Conservation (phyloP, 2,888 invertebrate species). For the Podabrus alpinus region DNA sequence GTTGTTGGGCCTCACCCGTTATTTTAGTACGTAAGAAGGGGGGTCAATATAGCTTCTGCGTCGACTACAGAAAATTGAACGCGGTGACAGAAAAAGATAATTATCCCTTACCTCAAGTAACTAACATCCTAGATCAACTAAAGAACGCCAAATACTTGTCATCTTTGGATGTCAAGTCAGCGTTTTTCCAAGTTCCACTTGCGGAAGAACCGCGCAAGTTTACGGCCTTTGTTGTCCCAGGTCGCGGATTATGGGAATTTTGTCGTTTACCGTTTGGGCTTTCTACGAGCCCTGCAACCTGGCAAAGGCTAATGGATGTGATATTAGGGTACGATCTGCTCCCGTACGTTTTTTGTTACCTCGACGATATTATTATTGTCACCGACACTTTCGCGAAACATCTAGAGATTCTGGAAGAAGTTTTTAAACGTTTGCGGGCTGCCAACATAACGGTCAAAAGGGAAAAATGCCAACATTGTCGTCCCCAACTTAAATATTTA, state of each 20-base stretch:
- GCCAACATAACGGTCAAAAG: constrained; percentile 34
- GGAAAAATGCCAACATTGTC: too few species aligned
- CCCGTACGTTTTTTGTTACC: constrained; percentile 31
- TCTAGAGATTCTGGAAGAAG: constrained; percentile 28
- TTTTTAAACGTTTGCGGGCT: constrained; percentile 20
- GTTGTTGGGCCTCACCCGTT: constrained; percentile 17
- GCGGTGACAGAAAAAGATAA: constrained; percentile 20
- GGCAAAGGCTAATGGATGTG: constrained; percentile 38
- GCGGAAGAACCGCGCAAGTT: constrained; percentile 11
- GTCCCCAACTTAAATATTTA: too few species aligned
- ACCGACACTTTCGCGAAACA: constrained; percentile 23
- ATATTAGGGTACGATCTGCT: constrained; percentile 39
- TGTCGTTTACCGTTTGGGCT: constrained; percentile 41
- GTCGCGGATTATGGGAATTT: constrained; percentile 29
- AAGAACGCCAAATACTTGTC: constrained; percentile 11
- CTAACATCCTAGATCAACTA: constrained; percentile 25
- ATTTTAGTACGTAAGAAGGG: constrained; percentile 33
- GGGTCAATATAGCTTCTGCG: constrained; percentile 27
- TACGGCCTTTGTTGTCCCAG: constrained; percentile 22
- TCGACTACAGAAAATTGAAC: too few species aligned
- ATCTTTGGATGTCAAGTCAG: too few species aligned
- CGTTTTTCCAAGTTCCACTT: constrained; percentile 42
- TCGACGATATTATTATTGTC: not conserved
- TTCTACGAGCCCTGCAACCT: constrained; percentile 37
- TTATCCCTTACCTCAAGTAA: constrained; percentile 17